phyloP scores from a whole-genome alignment of 2,113 vertebrate species.

The Pithys albifrons region DNA sequence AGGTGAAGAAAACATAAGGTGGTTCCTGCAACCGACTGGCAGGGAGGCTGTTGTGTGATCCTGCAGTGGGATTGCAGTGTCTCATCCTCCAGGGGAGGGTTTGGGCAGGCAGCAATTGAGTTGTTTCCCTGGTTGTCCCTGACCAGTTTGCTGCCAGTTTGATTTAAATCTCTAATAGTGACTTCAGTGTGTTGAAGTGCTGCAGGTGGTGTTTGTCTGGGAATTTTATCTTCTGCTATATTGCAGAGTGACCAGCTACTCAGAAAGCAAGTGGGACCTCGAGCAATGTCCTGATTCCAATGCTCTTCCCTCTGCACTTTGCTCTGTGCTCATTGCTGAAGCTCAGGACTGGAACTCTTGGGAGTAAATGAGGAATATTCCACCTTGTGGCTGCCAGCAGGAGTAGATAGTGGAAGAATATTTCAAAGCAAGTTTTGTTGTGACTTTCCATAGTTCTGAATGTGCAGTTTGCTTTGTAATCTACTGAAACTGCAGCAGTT shows the following conservation, averaged over 20 bases:
- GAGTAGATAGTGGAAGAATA: background rate
- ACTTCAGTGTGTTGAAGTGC: background rate
- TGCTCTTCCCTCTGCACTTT: background rate
- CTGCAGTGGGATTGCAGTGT: accelerated
- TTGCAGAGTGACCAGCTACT: background rate
- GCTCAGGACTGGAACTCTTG: background rate
- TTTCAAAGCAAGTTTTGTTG: background rate
- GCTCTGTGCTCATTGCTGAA: background rate
- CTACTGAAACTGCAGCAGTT: background rate
- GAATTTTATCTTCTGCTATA: background rate
- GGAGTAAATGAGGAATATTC: background rate
- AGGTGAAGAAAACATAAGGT: background rate
- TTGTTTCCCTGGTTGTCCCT: background rate
- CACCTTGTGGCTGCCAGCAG: background rate
- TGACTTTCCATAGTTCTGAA: background rate
- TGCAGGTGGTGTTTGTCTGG: background rate
- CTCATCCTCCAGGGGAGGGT: background rate
- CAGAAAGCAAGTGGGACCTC: accelerated
- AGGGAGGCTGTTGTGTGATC: accelerated
- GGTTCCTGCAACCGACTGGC: background rate
- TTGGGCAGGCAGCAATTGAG: background rate
- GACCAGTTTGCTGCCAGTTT: background rate
- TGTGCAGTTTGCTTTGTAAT: background rate
- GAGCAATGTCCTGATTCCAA: accelerated
- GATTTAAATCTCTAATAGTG: background rate